Evolutionary conservation across 2,888 invertebrate species (phyloP).

Genomic region (Neuroscelio doddi): DNA sequence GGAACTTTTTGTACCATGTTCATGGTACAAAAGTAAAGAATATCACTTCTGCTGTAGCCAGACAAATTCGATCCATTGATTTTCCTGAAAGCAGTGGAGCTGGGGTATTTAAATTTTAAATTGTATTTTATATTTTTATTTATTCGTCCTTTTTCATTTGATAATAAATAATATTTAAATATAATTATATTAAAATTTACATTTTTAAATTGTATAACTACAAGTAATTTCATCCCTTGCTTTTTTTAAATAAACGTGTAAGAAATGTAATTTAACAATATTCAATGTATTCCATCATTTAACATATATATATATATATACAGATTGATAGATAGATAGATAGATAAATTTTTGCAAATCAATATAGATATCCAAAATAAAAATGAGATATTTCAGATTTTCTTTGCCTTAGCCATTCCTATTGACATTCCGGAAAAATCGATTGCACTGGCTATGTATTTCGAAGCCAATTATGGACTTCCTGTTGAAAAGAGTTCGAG

Average conservation of each 20-base stretch:
- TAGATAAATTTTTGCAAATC: conserved; percentile 1
- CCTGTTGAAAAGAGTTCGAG: conserved; percentile 74
- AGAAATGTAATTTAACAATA: too few species aligned
- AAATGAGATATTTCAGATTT: conserved; percentile 78
- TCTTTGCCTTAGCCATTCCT: conserved; percentile 82
- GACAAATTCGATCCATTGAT: conserved; percentile 64
- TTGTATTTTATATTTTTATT: background rate
- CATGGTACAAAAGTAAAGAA: conserved; percentile 58
- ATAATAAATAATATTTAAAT: too few species aligned
- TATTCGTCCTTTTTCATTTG: too few species aligned
- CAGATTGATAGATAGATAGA: too few species aligned
- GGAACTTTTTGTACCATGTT: conserved; percentile 33
- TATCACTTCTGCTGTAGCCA: conserved; percentile 59
- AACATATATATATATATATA: too few species aligned
- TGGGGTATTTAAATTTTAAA: conserved; percentile 58
- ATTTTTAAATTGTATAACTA: too few species aligned
- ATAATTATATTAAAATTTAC: too few species aligned
- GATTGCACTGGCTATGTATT: conserved; percentile 82
- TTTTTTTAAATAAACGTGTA: background rate
- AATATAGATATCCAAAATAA: too few species aligned
- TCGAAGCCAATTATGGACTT: conserved; percentile 80
- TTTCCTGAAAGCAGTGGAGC: conserved; percentile 65
- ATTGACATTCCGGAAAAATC: conserved; percentile 80
- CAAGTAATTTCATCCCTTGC: background rate
- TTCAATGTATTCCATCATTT: too few species aligned